Evolutionary conservation across 2,888 invertebrate species (phyloP).

Genomic region (Liodrosophila aerea): DNA sequence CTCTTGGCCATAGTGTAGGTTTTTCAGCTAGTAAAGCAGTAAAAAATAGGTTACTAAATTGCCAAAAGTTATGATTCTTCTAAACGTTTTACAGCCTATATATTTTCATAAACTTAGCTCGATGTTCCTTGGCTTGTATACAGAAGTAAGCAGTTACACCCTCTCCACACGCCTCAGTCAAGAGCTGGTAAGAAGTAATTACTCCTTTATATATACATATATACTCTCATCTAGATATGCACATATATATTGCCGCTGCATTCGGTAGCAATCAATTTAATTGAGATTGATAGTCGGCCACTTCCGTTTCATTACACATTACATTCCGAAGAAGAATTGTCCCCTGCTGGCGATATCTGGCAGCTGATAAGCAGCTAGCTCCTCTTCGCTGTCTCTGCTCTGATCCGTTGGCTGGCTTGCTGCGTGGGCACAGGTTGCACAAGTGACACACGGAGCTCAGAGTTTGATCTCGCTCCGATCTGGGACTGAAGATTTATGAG

Average conservation of each 20-base stretch:
- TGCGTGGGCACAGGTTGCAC: constrained; percentile 11
- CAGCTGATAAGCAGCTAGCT: constrained; percentile 1
- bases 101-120: too few species aligned
- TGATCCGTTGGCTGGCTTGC: neutral
- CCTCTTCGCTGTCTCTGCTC: too few species aligned
- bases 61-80: too few species aligned
- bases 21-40: too few species aligned
- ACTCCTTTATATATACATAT: neutral
- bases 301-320: constrained; percentile 70
- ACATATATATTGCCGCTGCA: neutral
- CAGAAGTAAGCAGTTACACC: too few species aligned
- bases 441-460: constrained; percentile 1
- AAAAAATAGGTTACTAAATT: too few species aligned
- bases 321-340: constrained; percentile 66
- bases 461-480: neutral
- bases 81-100: too few species aligned
- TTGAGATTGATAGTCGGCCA: constrained; percentile 71
- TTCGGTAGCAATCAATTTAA: constrained; percentile 69
- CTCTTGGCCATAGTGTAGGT: constrained; percentile 20
- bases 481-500: constrained; percentile 52
- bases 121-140: too few species aligned
- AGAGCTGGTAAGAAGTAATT: too few species aligned
- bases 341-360: constrained; percentile 5
- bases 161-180: too few species aligned
- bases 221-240: neutral